Conservation (phyloP, 2,888 invertebrate species). For the Apodemia zela region DNA sequence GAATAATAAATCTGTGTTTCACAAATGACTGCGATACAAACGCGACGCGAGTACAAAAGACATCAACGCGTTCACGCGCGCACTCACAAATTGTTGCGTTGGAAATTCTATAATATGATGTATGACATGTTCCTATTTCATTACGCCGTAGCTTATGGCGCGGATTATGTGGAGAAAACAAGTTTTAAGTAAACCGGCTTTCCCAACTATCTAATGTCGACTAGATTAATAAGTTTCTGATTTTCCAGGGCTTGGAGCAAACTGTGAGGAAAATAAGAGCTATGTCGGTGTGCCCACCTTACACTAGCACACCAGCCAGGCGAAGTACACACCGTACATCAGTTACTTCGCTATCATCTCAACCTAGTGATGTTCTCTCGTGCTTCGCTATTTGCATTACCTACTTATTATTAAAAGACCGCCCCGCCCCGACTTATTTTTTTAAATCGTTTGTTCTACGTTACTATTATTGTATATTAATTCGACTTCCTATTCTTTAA, state of each 20-base stretch:
- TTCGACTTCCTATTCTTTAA: too few relatives aligned
- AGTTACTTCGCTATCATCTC: too few relatives aligned
- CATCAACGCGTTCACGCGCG: neutral
- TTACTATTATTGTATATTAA: too few relatives aligned
- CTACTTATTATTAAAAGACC: too few relatives aligned
- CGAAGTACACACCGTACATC: too few relatives aligned
- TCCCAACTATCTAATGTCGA: neutral
- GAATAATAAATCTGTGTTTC: too few relatives aligned
- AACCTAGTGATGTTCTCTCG: too few relatives aligned
- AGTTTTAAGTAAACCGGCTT: conserved; percentile 1
- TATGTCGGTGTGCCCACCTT: neutral
- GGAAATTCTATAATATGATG: neutral
- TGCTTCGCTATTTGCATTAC: too few relatives aligned
- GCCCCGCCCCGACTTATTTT: too few relatives aligned
- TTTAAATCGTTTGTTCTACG: too few relatives aligned
- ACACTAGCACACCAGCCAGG: too few relatives aligned
- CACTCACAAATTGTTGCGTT: neutral
- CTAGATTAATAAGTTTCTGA: neutral
- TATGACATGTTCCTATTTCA: neutral
- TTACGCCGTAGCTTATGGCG: conserved; percentile 4
- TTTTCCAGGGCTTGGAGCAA: neutral
- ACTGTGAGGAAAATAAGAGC: neutral
- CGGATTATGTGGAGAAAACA: neutral
- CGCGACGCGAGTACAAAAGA: neutral
- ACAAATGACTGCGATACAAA: too few relatives aligned